Conservation (phyloP, 2,797 vertebrate genomes). For the Catostomus latipinnis region DNA sequence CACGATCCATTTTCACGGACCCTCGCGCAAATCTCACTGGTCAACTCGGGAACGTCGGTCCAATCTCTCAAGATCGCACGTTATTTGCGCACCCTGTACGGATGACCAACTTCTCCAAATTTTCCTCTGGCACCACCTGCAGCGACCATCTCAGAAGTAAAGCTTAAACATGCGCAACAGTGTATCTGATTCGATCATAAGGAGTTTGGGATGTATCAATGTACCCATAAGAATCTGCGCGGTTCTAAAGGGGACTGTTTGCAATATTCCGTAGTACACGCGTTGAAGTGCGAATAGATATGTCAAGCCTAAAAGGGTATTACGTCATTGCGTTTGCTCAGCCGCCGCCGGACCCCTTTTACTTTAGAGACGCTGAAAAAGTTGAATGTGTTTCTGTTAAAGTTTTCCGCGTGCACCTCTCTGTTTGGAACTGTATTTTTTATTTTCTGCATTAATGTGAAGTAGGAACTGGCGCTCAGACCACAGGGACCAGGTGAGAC, state of each 20-base stretch:
- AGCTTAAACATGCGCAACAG: neutral
- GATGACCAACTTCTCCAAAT: neutral
- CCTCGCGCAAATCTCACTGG: neutral
- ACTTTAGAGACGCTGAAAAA: constrained; percentile 19
- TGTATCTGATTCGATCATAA: neutral
- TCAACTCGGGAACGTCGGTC: neutral
- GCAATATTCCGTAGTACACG: neutral
- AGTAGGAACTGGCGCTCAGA: constrained; percentile 21
- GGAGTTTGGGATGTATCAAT: neutral
- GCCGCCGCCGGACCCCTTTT: no score
- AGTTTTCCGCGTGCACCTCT: constrained; percentile 18
- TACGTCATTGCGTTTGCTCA: constrained; percentile 17
- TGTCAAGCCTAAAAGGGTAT: neutral
- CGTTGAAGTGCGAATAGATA: neutral
- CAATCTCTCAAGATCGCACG: neutral
- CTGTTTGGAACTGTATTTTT: constrained; percentile 8
- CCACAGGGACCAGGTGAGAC: constrained; percentile 42
- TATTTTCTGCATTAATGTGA: constrained; percentile 10
- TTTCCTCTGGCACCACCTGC: neutral
- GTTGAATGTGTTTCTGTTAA: constrained; percentile 25
- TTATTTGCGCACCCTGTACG: neutral
- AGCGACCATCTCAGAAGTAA: constrained; percentile 14
- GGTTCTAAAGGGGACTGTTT: neutral
- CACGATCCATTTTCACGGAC: constrained; percentile 16
- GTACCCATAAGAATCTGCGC: neutral